Percentiles rank a stretch among this genome's conserved stretches.
Conservation (phyloP, 2,113 vertebrate genomes). For the Ceratotherium simum region DNA sequence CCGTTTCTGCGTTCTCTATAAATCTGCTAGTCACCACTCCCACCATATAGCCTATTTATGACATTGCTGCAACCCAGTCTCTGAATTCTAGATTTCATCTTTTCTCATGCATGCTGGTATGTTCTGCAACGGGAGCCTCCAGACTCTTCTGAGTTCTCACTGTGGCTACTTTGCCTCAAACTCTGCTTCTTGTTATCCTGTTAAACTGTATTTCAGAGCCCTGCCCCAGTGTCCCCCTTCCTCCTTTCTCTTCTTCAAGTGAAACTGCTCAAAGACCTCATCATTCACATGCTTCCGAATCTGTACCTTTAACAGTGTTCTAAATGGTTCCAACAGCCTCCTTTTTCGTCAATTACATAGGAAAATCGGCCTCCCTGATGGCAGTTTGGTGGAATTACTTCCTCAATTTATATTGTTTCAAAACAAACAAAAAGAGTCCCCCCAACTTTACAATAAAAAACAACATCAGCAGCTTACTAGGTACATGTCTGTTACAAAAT, state of each 20-base stretch:
- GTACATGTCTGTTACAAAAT: background rate
- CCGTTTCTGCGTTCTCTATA: background rate
- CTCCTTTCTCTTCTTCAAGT: constrained; percentile 31
- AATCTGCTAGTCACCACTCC: constrained; percentile 47
- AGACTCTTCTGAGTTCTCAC: background rate
- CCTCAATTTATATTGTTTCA: constrained; percentile 35
- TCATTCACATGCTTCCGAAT: constrained; percentile 64
- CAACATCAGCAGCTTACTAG: background rate
- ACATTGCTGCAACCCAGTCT: background rate
- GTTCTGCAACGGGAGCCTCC: constrained; percentile 36
- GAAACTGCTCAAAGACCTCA: constrained; percentile 43
- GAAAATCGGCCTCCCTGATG: background rate
- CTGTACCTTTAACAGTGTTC: background rate
- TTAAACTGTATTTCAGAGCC: constrained; percentile 28
- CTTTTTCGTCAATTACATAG: background rate
- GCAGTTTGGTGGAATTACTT: background rate
- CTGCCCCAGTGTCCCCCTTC: background rate
- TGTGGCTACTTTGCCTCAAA: background rate
- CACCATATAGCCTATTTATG: constrained; percentile 51
- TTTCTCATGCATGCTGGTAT: constrained; percentile 7
- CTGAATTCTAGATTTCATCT: constrained; percentile 66
- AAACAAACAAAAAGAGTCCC: background rate
- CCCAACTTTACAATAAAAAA: constrained; percentile 18
- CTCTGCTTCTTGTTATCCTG: constrained; percentile 34
- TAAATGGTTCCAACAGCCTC: background rate